Base-by-base conservation (phyloP, 2,888 invertebrate genomes). In the Prosopocoilus inquinatus region DNA sequence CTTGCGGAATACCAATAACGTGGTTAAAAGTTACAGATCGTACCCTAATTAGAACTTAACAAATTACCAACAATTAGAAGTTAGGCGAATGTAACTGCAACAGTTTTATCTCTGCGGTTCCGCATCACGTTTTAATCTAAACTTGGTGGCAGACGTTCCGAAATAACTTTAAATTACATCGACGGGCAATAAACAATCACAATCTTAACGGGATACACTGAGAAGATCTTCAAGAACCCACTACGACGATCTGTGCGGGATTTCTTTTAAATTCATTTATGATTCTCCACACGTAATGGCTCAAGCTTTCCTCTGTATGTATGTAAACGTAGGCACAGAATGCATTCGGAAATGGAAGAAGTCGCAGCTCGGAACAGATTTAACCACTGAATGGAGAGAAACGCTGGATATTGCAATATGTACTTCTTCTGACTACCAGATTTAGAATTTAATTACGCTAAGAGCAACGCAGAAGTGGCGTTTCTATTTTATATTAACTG, bases 31-130 rank as follows among this genome's bases (percentile, higher is more conserved):
- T 53, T 53, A 34, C 47, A 39, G 36, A 47, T 47, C 47, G 47
- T 35, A 41, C 47, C 20, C 33, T 53, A 53, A 53, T 53, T 53
- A 47, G 53, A 48, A 53, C 41, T 33, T 39, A 47, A 53, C 53
- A 47, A 47, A 53, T 53, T 48, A 53, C 45, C 44, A 45, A 50
- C 50, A 50, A 50, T 50, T 50, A 50, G 38, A 36, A 34, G 49
- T 28, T 28, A 28, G 1, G 20, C 20, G 20, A 28, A 28, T 28
- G 20, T 28, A 28, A 28, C 20, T 28, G 20, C 20, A 28, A 28
- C 20, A 28, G 20, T 28, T 28, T 28, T 28, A 28, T 28, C 20
- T 7, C 7, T 28, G 20, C 20, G 20, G 20, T 28, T 28, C 15
- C 16, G 41, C 41, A 8, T 9, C 41, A 15, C 15, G 16, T 41